Evolutionary conservation across 2,797 vertebrate genomes (phyloP), one percentile per base, ranked within the genome.

Genomic region (Fistularia tabacaria): DNA sequence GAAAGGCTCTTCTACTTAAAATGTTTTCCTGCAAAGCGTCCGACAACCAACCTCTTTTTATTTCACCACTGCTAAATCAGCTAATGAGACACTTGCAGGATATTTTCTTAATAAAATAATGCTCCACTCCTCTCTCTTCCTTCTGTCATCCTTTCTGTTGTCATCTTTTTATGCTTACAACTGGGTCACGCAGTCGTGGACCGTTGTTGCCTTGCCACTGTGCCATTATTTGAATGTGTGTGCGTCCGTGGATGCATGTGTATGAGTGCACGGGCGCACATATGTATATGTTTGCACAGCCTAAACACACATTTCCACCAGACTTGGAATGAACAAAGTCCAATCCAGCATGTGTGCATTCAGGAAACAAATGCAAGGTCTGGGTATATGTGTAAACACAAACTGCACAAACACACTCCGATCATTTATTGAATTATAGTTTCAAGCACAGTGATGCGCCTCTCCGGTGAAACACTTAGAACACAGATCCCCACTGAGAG

Each of bases 261-360:
- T n/a, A n/a, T 64, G 63, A 59, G 50, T 61, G 62, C 55, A 9
- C 51, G 54, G 51, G 51, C 43, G 37, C 45, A 38, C 60, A 47
- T 38, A 60, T 43, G 40, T 39, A 42, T 45, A 38, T 77, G 69
- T 87, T 82, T 86, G 74, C 77, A 73, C 75, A 79, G 65, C 66
- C 68, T 76, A 73, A 82, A 82, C 77, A 83, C 77, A 79, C 73
- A 78, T 66, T 66, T 75, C 55, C 60, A 53, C 61, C 54, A 68
- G 64, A 83, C 64, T 62, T 69, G 63, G 53, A 81, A 62, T 71
- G 83, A 82, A 73, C 78, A 84, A 85, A 83, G 83, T 83, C 77
- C 79, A 71, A 69, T 15, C 56, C 8, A 8, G 64, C 25, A 13
- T 60, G 54, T 14, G 1, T 45, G 48, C 61, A 47, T 63, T 72